These are phyloP conservation scores for Caiman crocodilus DNA, from an alignment of 2,797 vertebrate species.

Conservation along the genomic window DNA sequence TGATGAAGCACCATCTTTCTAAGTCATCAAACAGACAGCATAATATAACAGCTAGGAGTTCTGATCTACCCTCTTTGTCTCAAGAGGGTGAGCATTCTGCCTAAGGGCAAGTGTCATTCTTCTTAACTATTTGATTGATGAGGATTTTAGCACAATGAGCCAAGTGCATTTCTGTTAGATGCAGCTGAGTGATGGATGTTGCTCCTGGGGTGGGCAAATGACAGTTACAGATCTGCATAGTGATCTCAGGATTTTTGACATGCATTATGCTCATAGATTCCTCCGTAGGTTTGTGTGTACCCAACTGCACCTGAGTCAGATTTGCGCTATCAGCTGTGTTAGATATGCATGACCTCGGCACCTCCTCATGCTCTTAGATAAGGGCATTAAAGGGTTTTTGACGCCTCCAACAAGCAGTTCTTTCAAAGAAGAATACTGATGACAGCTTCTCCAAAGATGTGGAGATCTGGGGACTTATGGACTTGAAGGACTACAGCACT, in stretches of 20 bases:
- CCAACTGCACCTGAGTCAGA: too few relatives aligned
- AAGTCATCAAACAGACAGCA: not conserved
- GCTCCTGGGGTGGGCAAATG: not conserved
- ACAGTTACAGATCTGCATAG: not conserved
- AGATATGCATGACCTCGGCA: too few relatives aligned
- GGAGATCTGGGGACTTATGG: too few relatives aligned
- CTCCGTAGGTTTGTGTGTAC: too few relatives aligned
- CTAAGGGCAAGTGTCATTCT: not conserved
- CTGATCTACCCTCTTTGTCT: not conserved
- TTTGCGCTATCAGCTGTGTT: too few relatives aligned
- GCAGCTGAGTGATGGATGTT: not conserved
- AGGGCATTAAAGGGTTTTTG: not conserved
- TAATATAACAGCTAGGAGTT: not conserved
- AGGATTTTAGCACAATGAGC: not conserved
- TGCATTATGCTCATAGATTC: too few relatives aligned
- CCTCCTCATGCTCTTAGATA: too few relatives aligned
- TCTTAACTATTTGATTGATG: not conserved
- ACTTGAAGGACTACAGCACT: too few relatives aligned
- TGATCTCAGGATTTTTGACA: not conserved
- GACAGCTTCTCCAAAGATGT: too few relatives aligned
- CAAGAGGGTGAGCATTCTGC: not conserved
- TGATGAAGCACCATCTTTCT: not conserved
- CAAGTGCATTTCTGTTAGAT: not conserved
- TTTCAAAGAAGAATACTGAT: too few relatives aligned
- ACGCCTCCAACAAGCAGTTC: too few relatives aligned